These are phyloP conservation scores for Hirudo medicinalis DNA, from an alignment of 1,140 invertebrate genomes.

Conservation along the genomic window DNA sequence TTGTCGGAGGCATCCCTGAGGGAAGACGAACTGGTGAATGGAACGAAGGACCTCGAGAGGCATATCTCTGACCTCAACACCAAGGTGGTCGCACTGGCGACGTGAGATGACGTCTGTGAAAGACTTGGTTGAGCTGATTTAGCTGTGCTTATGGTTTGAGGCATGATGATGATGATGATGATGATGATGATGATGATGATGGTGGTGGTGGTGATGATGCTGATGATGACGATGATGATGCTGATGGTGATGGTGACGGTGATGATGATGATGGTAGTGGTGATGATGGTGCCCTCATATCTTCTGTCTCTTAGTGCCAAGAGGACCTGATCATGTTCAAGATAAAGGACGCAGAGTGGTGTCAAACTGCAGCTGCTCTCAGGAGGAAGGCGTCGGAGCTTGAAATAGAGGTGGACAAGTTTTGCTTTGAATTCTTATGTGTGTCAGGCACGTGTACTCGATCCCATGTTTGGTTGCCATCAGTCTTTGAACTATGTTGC, in stretches of 20 bases:
- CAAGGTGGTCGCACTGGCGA: too few species aligned
- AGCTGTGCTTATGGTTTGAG: background rate
- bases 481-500: too few species aligned
- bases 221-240: too few species aligned
- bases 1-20: constrained; percentile 56
- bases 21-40: constrained; percentile 61
- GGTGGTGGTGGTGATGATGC: too few species aligned
- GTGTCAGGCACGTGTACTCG: too few species aligned
- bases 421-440: background rate
- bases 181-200: too few species aligned
- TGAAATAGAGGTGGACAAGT: constrained; percentile 46
- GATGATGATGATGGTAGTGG: background rate
- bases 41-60: constrained; percentile 69
- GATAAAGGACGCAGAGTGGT: constrained; percentile 83
- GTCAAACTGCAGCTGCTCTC: constrained; percentile 78
- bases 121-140: background rate
- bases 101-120: too few species aligned
- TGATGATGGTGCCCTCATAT: background rate
- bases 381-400: constrained; percentile 83
- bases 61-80: constrained; percentile 75
- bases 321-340: constrained; percentile 85
- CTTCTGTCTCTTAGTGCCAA: constrained; percentile 52
- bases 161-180: background rate
- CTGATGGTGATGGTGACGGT: too few species aligned
- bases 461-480: too few species aligned